Conservation (phyloP, 1,140 invertebrate genomes). For the Papilio aristodemus region DNA sequence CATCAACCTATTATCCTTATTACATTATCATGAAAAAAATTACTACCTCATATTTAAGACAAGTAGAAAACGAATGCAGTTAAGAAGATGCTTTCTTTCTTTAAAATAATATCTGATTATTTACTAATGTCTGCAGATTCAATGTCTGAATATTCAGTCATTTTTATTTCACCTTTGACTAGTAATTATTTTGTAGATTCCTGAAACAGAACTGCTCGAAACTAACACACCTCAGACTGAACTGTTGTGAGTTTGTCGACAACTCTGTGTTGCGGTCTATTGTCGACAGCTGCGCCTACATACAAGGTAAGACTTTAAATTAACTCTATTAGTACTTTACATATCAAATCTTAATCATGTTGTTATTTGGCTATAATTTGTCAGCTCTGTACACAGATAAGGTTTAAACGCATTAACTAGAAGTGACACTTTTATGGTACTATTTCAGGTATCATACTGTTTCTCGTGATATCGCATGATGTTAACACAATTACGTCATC, state of each 20-base stretch:
- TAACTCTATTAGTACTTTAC: not conserved
- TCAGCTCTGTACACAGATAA: constrained; percentile 2
- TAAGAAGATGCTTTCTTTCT: no score
- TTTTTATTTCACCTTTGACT: constrained; percentile 27
- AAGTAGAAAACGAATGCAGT: no score
- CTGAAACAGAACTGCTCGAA: constrained; percentile 83
- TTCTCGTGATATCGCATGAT: not conserved
- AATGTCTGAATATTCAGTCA: not conserved
- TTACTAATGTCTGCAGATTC: no score
- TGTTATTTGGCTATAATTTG: not conserved
- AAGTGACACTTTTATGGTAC: constrained; percentile 2
- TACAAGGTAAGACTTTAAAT: constrained; percentile 83
- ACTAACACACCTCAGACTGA: constrained; percentile 86
- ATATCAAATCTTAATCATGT: not conserved
- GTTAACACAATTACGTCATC: not conserved
- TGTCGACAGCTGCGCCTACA: constrained; percentile 83
- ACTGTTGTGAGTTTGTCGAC: constrained; percentile 89
- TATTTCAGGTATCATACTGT: not conserved
- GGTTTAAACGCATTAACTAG: not conserved
- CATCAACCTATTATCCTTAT: no score
- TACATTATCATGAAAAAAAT: no score
- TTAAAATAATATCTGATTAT: no score
- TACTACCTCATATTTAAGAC: no score
- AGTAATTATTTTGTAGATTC: constrained; percentile 81
- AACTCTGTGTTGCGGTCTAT: constrained; percentile 83